Evolutionary conservation across 2,888 invertebrate genomes (phyloP).

Genomic region (Kryphioiulus occultus): DNA sequence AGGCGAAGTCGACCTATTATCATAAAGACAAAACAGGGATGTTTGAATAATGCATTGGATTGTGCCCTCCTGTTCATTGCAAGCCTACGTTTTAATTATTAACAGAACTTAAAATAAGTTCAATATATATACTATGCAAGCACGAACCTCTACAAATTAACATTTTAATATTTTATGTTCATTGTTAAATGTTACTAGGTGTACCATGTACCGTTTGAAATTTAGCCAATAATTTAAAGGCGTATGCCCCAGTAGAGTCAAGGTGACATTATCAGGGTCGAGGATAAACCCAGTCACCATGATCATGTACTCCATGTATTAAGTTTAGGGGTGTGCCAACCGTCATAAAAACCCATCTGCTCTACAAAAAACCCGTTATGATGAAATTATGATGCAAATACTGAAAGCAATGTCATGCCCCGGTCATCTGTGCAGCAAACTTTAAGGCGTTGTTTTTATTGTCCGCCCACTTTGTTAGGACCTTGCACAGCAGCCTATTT

Average conservation of each 20-base stretch:
- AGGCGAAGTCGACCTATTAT: conserved; percentile 26
- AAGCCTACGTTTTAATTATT: background rate
- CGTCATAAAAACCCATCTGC: background rate
- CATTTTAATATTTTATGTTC: conserved; percentile 24
- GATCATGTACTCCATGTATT: background rate
- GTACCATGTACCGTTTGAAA: conserved; percentile 2
- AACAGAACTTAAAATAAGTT: background rate
- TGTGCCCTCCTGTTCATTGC: background rate
- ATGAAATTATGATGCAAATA: background rate
- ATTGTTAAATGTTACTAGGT: conserved; percentile 32
- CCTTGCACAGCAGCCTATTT: background rate
- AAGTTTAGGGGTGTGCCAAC: background rate
- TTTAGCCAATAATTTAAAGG: conserved; percentile 13
- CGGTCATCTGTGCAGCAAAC: background rate
- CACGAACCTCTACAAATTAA: background rate
- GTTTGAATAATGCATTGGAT: conserved; percentile 11
- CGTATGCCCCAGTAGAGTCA: conserved; percentile 16
- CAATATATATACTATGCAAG: background rate
- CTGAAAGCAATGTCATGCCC: background rate
- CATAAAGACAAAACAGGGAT: background rate
- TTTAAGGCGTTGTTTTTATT: background rate
- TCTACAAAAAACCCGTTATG: conserved; percentile 23
- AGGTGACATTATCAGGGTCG: conserved; percentile 38
- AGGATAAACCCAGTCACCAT: background rate
- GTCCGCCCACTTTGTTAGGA: background rate